Evolutionary conservation across 2,113 vertebrate genomes (phyloP).

Genomic region (Dunckerocampus dactyliophorus): DNA sequence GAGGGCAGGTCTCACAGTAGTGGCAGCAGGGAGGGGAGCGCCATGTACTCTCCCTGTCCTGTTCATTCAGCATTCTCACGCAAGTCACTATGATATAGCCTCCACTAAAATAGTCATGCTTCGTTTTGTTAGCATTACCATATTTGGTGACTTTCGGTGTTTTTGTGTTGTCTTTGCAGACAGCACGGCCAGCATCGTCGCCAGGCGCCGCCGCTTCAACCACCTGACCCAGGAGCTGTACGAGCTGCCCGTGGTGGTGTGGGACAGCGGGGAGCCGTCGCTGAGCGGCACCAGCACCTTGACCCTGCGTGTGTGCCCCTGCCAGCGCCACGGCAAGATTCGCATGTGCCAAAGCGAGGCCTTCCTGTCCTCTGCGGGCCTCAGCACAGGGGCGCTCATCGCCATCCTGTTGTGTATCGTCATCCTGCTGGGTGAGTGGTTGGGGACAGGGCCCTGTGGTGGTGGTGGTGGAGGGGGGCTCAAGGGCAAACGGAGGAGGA

Average conservation of each 20-base stretch:
- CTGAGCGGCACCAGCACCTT: constrained; percentile 92
- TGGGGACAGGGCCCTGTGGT: background rate
- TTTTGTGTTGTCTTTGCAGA: constrained; percentile 68
- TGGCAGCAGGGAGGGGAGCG: constrained; percentile 28
- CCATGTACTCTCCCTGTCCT: constrained; percentile 33
- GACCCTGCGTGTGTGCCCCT: constrained; percentile 88
- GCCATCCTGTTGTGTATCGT: constrained; percentile 94
- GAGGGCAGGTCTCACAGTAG: constrained; percentile 57
- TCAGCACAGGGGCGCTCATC: constrained; percentile 94
- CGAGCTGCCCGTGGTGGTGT: constrained; percentile 85
- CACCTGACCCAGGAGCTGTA: constrained; percentile 84
- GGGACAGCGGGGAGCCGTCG: constrained; percentile 86
- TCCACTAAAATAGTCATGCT: too few species aligned
- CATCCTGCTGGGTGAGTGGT: constrained; percentile 89
- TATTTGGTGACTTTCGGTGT: too few species aligned
- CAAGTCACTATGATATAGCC: too few species aligned
- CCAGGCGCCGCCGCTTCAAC: constrained; percentile 81
- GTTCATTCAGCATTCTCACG: constrained; percentile 43
- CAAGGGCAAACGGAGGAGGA: constrained; percentile 43
- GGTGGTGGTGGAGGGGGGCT: constrained; percentile 28
- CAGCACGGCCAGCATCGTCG: constrained; percentile 88
- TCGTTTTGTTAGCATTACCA: too few species aligned
- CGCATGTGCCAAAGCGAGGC: constrained; percentile 86
- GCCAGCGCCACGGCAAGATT: constrained; percentile 71
- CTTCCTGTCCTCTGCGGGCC: constrained; percentile 88